Base-by-base conservation (phyloP, 2,888 invertebrate species). In the Tuta absoluta region DNA sequence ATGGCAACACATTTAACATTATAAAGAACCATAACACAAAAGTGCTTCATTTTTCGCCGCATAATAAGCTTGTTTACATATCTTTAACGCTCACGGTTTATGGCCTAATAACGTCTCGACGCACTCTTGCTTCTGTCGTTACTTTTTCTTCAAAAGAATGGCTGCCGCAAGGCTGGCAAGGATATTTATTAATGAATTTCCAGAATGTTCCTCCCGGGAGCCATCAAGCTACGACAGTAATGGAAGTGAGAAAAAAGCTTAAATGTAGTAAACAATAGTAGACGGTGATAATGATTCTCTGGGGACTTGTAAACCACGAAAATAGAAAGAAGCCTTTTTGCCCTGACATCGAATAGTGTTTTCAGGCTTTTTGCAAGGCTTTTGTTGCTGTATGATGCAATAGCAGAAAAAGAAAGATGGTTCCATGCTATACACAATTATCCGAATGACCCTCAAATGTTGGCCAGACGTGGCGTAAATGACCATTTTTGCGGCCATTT, bases 111-210 rank as follows among this genome's bases (percentile, higher is more conserved):
- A 64, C 59, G 37, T 61, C 67, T 64, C 64, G 61, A 64, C 61
- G 45, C 28, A 69, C 66, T 69, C 70, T 67, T 68, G 65, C 68
- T 65, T 67, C 68, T 58, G 64, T 60, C 64, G 66, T 71, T 62
- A 72, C 68, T 74, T 65, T 68, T 69, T 71, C 57, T 72, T 70
- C 73, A 76, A 70, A 72, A 69, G 76, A 77, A 82, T 72, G 67
- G 68, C 69, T 69, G 71, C 68, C 71, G 61, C 63, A 66, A 66
- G 74, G 67, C 69, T 73, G 66, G 67, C 73, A 71, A 69, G 73
- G 74, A 79, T 85, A 81, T 80, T 80, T 81, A 80, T 80, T 82
- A 82, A 85, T 84, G 76, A 82, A 77, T 81, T 78, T 77, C 71
- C 69, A 70, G 71, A 71, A 73, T 72, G 65, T 76, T 74, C 72